Evolutionary conservation across 2,888 invertebrate genomes (phyloP).

Genomic region (Tethea ocularis): DNA sequence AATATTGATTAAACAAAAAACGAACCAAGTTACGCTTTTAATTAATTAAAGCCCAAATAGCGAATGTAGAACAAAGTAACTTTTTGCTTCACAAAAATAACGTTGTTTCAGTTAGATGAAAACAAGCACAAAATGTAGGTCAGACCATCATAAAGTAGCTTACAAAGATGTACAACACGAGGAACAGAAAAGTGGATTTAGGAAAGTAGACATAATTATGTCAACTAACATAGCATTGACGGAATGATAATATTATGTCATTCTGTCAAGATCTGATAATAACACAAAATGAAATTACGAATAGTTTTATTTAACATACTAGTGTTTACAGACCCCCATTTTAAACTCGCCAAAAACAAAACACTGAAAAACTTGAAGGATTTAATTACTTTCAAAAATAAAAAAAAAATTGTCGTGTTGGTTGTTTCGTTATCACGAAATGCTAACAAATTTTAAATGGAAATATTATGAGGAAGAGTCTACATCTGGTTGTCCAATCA

Average conservation of each 20-base stretch:
- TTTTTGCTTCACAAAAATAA: conserved; percentile 69
- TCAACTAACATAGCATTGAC: too few species aligned
- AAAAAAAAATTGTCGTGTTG: too few species aligned
- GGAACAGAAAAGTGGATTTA: not conserved
- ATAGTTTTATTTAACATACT: too few species aligned
- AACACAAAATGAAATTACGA: too few species aligned
- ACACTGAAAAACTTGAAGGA: too few species aligned
- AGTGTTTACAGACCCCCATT: too few species aligned
- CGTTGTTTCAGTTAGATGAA: conserved; percentile 55
- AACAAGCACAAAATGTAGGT: conserved; percentile 68
- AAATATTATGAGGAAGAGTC: not conserved
- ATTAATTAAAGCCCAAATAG: conserved; percentile 65
- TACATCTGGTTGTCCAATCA: not conserved
- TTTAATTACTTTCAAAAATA: too few species aligned
- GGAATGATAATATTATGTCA: too few species aligned
- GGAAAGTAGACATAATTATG: not conserved
- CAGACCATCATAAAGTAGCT: conserved; percentile 60
- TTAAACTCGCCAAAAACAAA: too few species aligned
- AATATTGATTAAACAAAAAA: conserved; percentile 27
- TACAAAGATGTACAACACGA: conserved; percentile 59
- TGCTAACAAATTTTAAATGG: too few species aligned
- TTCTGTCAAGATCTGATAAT: too few species aligned
- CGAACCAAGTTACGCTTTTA: conserved; percentile 48
- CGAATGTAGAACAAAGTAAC: conserved; percentile 62
- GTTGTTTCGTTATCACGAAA: too few species aligned